Conservation (phyloP, 2,113 vertebrate species). For the Osmerus eperlanus region DNA sequence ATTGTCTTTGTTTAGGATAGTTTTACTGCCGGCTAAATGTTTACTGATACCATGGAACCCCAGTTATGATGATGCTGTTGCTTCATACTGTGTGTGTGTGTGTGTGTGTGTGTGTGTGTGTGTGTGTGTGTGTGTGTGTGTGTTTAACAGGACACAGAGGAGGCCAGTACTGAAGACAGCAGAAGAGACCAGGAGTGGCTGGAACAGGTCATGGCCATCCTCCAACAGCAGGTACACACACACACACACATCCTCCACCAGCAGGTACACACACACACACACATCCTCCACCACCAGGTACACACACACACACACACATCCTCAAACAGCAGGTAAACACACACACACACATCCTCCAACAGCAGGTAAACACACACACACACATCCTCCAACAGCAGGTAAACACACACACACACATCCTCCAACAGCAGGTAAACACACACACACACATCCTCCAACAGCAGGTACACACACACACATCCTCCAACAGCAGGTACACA, state of each 20-base stretch:
- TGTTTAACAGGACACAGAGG: slow-evolving; percentile 62
- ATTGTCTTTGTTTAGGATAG: too few relatives aligned
- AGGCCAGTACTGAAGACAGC: slow-evolving; percentile 60
- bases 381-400: slow-evolving; percentile 50
- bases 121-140: slow-evolving; percentile 5
- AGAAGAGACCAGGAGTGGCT: slow-evolving; percentile 82
- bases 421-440: neutral
- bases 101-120: neutral
- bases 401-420: slow-evolving; percentile 79
- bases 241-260: slow-evolving; percentile 10
- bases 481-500: too few relatives aligned
- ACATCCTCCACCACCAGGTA: slow-evolving; percentile 44
- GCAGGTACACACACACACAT: slow-evolving; percentile 27
- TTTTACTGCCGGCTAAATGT: too few relatives aligned
- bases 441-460: too few relatives aligned
- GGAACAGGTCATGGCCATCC: slow-evolving; percentile 75
- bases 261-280: slow-evolving; percentile 23
- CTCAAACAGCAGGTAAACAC: neutral
- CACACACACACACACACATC: slow-evolving; percentile 38
- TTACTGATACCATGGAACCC: too few relatives aligned
- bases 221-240: slow-evolving; percentile 80
- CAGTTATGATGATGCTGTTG: too few relatives aligned
- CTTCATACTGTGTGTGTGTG: too few relatives aligned
- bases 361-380: slow-evolving; percentile 48
- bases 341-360: too few relatives aligned